Base-by-base conservation (phyloP, 2,797 vertebrate genomes). In the Holocentrus rufus region DNA sequence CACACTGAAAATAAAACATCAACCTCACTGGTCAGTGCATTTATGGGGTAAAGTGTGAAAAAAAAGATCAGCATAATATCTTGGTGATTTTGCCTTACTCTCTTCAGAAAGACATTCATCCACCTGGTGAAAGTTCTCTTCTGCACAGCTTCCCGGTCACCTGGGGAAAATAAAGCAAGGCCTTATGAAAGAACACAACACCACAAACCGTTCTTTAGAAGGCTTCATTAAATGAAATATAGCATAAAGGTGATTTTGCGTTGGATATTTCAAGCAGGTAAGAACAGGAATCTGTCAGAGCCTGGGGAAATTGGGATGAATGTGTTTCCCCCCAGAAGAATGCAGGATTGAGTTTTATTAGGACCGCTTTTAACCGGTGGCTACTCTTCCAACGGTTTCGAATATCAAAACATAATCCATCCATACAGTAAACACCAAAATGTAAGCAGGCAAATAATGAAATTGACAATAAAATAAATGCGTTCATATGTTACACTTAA, bases 51-150 rank as follows among this genome's bases (percentile, higher is more conserved):
- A 46, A 0, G 8, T 17, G 20, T 25, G n/a, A n/a, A 44, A 25
- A 15, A 27, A 47, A 34, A 65, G 11, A 15, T 31, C 27, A 22
- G 34, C 14, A 47, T 49, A 44, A 50, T 47, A 17, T 8, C 13
- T 14, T 7, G 58, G 17, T 7, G 27, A 57, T 31, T 39, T 5
- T 46, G 27, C 25, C 93, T 93, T 90, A 97, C 97, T 90, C 93
- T 95, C 86, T 94, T 95, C 72, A 98, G 93, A 58, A 96, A 94
- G 27, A 95, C 89, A 75, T 98, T 97, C 66, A 98, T 95, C 96
- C 96, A 97, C 30, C 95, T 93, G 47, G 96, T 96, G 74, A 97
- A 98, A 9, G 94, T 95, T 81, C 92, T 94, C 90, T 93, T 95
- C 93, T 94, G 96, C 30, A 94, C 93, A 76, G 94, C 93, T 71